These are phyloP conservation scores for Synaphobranchus kaupii DNA, from an alignment of 2,797 vertebrate genomes.

Conservation along the genomic window DNA sequence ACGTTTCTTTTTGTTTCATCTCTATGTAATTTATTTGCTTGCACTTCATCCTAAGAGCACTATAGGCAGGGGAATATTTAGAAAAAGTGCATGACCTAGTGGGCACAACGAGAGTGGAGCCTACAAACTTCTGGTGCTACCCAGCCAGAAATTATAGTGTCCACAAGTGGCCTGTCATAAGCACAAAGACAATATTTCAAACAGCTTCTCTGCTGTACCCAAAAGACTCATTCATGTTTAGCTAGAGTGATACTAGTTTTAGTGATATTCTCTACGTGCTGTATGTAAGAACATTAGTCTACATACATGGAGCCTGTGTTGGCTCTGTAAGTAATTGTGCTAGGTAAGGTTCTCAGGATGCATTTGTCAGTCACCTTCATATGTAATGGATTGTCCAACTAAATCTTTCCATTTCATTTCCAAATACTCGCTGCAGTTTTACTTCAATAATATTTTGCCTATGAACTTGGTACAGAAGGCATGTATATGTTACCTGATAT, in stretches of 20 bases:
- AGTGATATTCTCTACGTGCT: background rate
- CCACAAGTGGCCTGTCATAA: no score
- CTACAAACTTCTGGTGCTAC: no score
- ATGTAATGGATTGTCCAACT: no score
- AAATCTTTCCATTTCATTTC: no score
- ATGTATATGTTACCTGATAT: no score
- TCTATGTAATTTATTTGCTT: background rate
- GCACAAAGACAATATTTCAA: background rate
- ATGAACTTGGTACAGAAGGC: no score
- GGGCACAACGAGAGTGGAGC: no score
- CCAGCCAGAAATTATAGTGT: no score
- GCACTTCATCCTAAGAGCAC: background rate
- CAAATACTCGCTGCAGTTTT: no score
- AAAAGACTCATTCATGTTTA: background rate
- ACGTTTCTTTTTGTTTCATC: background rate
- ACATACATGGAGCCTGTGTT: background rate
- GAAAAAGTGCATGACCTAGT: no score
- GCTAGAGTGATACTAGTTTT: background rate
- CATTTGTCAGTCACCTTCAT: background rate
- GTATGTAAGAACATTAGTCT: background rate
- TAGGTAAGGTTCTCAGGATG: background rate
- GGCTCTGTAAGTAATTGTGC: background rate
- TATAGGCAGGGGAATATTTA: no score
- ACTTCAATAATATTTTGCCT: no score
- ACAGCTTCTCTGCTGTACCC: background rate